These are phyloP conservation scores for Umimayanthus chanpuru DNA, from an alignment of 92 coral and sea anemone species.

Conservation along the genomic window DNA sequence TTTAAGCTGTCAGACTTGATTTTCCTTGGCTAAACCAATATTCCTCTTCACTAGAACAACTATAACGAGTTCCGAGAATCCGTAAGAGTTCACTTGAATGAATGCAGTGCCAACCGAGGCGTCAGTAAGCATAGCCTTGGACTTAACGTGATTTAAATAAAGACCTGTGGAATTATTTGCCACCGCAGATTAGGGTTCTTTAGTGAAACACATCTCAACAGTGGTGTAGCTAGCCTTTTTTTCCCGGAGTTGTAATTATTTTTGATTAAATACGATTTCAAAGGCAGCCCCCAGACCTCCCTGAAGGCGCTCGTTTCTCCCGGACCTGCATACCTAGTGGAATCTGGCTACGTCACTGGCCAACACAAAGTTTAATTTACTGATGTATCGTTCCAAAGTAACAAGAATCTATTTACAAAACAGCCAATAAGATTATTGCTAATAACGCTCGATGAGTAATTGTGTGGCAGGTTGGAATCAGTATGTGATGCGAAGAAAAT, in stretches of 20 bases:
- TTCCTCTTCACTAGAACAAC: not conserved
- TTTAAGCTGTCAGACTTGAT: not conserved
- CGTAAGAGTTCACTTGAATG: not conserved
- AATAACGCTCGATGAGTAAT: not conserved
- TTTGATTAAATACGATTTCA: too few relatives aligned
- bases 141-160: too few relatives aligned
- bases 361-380: not conserved
- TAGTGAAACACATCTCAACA: too few relatives aligned
- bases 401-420: not conserved
- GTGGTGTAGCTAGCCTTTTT: too few relatives aligned
- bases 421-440: not conserved
- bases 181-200: too few relatives aligned
- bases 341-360: not conserved
- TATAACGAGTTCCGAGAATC: not conserved
- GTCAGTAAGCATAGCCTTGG: too few relatives aligned
- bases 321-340: too few relatives aligned
- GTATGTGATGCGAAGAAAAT: not conserved
- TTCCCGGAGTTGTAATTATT: too few relatives aligned
- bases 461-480: not conserved
- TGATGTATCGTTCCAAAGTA: not conserved
- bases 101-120: too few relatives aligned
- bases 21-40: not conserved
- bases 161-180: too few relatives aligned
- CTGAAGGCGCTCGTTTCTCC: too few relatives aligned
- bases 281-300: too few relatives aligned